Evolutionary conservation across 2,888 invertebrate genomes (phyloP), one percentile per base, ranked within the genome.

Genomic region (Eilema depressum): DNA sequence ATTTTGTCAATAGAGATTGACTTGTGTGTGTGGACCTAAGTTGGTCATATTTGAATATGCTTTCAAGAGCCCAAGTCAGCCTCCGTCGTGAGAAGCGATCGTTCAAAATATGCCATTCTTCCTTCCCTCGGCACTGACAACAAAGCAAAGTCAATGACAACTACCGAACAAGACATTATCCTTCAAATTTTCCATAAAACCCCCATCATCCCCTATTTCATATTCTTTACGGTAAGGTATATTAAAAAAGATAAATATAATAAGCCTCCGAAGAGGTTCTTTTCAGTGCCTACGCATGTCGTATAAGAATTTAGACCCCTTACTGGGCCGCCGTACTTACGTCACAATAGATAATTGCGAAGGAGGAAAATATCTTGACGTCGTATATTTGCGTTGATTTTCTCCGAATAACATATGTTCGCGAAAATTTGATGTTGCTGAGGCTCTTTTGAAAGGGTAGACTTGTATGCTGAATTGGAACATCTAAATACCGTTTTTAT

Each of bases 271-370:
- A 65, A 68, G 69, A 74, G 69, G 64, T 25, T 72, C 74, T 63
- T 75, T 82, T 82, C 74, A 79, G 78, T 63, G 33, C 33, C 66
- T 57, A 74, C 69, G 76, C 79, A 81, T 75, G 74, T 79, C 63
- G 74, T 64, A 79, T 83, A 81, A 79, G 73, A 75, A 74, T 73
- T 69, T 73, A 63, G 71, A 64, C 33, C 63, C 69, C 74, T 73
- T 70, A 75, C 80, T 64, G 70, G 67, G 75, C 20, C 63, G 47
- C 20, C 66, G 65, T 83, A 76, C 78, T 78, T 74, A 77, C 59
- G 71, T 73, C 64, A 82, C 83, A 81, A 82, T 83, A 65, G 82
- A 74, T 82, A 83, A 83, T 82, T 82, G 83, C 81, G 47, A 57
- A 59, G 74, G 74, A 69, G 59, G 73, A 60, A 70, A 74, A 74